Conservation (phyloP, 2,888 invertebrate species). For the Nipponacmea schrenckii region DNA sequence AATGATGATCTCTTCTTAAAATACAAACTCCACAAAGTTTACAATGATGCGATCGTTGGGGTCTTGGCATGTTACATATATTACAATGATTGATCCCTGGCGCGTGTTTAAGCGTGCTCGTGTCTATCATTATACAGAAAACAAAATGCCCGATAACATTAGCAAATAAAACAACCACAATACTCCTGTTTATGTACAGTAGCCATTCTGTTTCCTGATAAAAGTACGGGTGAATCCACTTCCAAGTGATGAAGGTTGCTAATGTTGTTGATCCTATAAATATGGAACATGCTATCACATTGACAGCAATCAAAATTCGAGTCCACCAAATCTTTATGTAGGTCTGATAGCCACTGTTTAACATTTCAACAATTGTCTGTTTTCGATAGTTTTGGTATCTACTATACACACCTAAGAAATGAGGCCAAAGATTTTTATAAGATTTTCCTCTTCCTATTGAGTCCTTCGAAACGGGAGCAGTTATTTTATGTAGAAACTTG, state of each 20-base stretch:
- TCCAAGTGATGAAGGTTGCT: slow-evolving; percentile 28
- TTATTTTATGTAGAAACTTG: too few relatives aligned
- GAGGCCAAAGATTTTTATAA: too few relatives aligned
- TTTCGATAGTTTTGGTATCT: too few relatives aligned
- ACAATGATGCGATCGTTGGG: slow-evolving; percentile 42
- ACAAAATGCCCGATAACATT: slow-evolving; percentile 40
- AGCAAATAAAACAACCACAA: slow-evolving; percentile 30
- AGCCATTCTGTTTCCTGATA: slow-evolving; percentile 17
- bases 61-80: slow-evolving; percentile 26
- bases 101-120: slow-evolving; percentile 21
- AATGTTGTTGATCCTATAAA: slow-evolving; percentile 30
- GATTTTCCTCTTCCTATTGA: too few relatives aligned
- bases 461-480: too few relatives aligned
- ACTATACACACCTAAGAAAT: too few relatives aligned
- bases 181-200: slow-evolving; percentile 19
- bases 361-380: too few relatives aligned
- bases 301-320: slow-evolving; percentile 10
- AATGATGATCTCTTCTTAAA: slow-evolving; percentile 43
- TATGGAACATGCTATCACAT: slow-evolving; percentile 21
- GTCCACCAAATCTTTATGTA: too few relatives aligned
- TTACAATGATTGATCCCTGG: slow-evolving; percentile 18
- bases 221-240: slow-evolving; percentile 32
- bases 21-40: slow-evolving; percentile 38
- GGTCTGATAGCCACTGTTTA: too few relatives aligned
- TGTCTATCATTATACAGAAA: slow-evolving; percentile 27